Base-by-base conservation (phyloP, 2,797 vertebrate genomes). In the Sphaeramia orbicularis region DNA sequence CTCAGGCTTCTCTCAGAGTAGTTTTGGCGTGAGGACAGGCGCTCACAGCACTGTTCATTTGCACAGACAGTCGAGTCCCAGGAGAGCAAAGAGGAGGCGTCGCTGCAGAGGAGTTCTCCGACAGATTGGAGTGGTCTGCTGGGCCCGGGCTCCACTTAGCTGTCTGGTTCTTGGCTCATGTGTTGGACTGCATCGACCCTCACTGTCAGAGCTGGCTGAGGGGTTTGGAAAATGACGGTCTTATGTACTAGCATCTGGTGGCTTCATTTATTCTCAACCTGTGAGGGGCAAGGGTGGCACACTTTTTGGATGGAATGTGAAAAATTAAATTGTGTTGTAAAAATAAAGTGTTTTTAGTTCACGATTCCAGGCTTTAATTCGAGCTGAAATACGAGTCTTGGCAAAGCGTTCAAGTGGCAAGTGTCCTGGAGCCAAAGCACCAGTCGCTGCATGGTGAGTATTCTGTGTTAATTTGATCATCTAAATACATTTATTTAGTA, bases 71-170 rank as follows among this genome's bases (percentile, higher is more conserved):
- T 40, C 4, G 15, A 65, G 69, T 74, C 78, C 42, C 61, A 0
- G n/a, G 60, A 61, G 67, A 75, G 49, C 63, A 37, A 18, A 27
- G 64, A 60, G 54, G 45, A 74, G 65, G 73, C 41, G 38, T 59
- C 40, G 3, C 55, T 53, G 50, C 32, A 3, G 43, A 53, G 49
- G 41, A 48, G 74, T 66, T 61, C 69, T 74, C 37, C 45, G 64
- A 76, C 66, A 70, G 54, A 78, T 76, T 36, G 71, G 78, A 85
- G 73, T 36, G 67, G 61, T 69, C 76, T 65, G 24, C 62, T 76
- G 57, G 80, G 73, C 75, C 76, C 36, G 47, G 18, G 58, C 18
- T 54, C 21, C 68, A 49, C 75, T 64, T 60, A 50, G 44, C 80
- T 80, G 82, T 80, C 83, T 79, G 61, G 43, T 68, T 69, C 41